Base-by-base conservation (phyloP, 2,888 invertebrate species). In the Drosophila colorata region DNA sequence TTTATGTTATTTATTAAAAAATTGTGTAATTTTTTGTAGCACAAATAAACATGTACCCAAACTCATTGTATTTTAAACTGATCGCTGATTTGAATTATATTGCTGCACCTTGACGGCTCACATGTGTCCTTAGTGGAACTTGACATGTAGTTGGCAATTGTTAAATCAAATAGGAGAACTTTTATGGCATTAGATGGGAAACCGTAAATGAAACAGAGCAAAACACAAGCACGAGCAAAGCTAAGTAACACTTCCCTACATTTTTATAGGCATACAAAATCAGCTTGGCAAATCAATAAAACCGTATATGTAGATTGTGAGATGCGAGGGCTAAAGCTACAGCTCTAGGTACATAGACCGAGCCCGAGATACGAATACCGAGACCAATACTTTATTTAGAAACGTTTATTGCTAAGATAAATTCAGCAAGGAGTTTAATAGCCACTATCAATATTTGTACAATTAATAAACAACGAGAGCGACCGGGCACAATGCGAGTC, bases 161-260 rank as follows among this genome's bases (percentile, higher is more conserved):
- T 23, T 60, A 41, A 38, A 33, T 55, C 69, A 86, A 83, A 83
- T 49, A 88, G 55, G 44, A 51, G 57, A 56, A 37, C 44, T 44
- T 48, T 57, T 49, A 61, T 61, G 60, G 64, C 53, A 46, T 28
- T 53, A 38, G 46, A 46, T 55, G 49, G 67, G 66, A 41, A 59
- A 55, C 43, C 48, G 68, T 52, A 74, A 83, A 70, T 70, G 81
- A 87, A 87, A 78, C 87, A 69, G 88, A 87, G 88, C 88, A 70
- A 47, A 68, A 67, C 64, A 49, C 51, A 16, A 28, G 74, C 74
- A 70, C 61, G 61, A 53, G 13, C 23, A 33, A 16, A 51, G 13
- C 56, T 31, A 35, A 58, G 23, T 49, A 65, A 40, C 40, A 51
- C 40, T 59, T 57, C 23, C 38, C 25, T 13, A 53, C 38, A 13